A percentile compares a stretch with the other conserved stretches of the same genome.
Conservation (phyloP, 2,113 vertebrate genomes). For the Propithecus coquereli region DNA sequence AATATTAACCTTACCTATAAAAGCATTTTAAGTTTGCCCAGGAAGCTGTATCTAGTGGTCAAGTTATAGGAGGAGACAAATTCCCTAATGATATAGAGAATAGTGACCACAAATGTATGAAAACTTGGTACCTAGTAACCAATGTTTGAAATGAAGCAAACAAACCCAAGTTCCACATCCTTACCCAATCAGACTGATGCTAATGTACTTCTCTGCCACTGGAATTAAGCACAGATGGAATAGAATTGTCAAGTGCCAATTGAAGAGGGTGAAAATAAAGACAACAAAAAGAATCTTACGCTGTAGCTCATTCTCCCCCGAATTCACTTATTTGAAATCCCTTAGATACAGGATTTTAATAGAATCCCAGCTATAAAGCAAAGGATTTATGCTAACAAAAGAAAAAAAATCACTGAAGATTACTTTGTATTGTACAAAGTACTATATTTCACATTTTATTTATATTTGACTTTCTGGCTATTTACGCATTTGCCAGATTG, state of each 20-base stretch:
- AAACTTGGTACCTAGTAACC: neutral
- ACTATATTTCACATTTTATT: neutral
- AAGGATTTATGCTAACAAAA: neutral
- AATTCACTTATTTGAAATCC: neutral
- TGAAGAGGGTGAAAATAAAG: neutral
- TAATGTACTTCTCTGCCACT: neutral
- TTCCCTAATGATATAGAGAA: neutral
- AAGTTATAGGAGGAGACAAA: neutral
- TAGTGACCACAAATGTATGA: neutral
- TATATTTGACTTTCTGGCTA: neutral
- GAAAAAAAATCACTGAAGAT: neutral
- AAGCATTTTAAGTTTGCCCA: neutral
- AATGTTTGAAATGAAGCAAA: neutral
- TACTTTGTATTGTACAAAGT: neutral
- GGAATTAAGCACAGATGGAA: neutral
- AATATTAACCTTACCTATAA: neutral
- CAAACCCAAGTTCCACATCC: neutral
- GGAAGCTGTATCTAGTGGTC: neutral
- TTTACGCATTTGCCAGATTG: neutral
- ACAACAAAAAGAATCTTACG: neutral
- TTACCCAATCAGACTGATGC: neutral
- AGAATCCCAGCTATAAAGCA: neutral
- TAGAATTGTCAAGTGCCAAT: neutral
- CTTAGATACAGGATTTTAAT: neutral
- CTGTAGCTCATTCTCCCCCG: neutral